Percentiles rank a stretch among this genome's conserved stretches.
phyloP scores from a whole-genome alignment of 2,113 vertebrate species.

The Poeciliopsis prolifica region DNA sequence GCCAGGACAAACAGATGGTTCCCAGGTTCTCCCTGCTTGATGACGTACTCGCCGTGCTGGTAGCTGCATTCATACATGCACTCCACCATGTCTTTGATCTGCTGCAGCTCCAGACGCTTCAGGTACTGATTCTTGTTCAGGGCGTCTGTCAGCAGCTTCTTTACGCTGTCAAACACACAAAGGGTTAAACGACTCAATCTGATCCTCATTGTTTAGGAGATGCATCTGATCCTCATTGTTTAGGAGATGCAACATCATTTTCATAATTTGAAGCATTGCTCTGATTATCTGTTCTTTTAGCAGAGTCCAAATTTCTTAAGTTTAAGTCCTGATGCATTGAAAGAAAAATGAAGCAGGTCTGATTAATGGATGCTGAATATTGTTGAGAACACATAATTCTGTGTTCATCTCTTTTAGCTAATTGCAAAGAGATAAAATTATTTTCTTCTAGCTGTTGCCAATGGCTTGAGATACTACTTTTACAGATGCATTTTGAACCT shows the following conservation, averaged over 20 bases:
- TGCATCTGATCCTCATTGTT: background rate
- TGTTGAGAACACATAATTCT: background rate
- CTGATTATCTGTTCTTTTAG: background rate
- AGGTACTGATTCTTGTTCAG: conserved; percentile 93
- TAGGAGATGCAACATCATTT: background rate
- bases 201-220: background rate
- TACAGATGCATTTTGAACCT: too few species aligned
- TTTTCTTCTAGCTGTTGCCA: too few species aligned
- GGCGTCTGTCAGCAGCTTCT: conserved; percentile 89
- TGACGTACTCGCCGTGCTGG: conserved; percentile 86
- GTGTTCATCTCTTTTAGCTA: background rate
- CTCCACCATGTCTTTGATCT: conserved; percentile 92
- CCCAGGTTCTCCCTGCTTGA: conserved; percentile 89
- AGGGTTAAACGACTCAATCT: background rate
- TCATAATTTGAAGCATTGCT: background rate
- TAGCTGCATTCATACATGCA: conserved; percentile 92
- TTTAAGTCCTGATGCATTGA: background rate
- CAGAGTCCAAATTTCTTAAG: background rate
- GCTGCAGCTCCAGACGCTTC: conserved; percentile 88
- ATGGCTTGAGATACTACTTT: too few species aligned
- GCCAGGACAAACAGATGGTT: conserved; percentile 92
- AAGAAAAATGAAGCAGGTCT: background rate
- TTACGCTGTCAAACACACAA: conserved; percentile 80
- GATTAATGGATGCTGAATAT: background rate
- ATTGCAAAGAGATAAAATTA: too few species aligned